These are phyloP conservation scores for Archocentrus centrarchus DNA, from an alignment of 2,113 vertebrate genomes.

Conservation along the genomic window DNA sequence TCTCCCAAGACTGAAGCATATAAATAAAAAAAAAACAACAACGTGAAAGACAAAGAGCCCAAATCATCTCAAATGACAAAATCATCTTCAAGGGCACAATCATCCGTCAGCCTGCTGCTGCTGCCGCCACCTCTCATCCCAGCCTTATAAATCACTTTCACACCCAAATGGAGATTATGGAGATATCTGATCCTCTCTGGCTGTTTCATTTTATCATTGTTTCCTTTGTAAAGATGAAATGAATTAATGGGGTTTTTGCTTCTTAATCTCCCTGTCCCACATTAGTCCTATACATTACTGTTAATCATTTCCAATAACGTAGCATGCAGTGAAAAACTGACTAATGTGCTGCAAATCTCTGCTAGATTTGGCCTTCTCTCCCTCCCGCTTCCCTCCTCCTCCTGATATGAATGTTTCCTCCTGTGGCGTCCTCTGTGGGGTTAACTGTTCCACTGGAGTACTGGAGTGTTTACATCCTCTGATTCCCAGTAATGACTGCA, in stretches of 20 bases:
- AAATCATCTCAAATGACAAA: conserved; percentile 7
- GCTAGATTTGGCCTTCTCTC: neutral
- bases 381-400: neutral
- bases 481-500: neutral
- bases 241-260: no score
- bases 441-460: neutral
- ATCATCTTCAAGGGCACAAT: neutral
- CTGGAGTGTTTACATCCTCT: neutral
- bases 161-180: neutral
- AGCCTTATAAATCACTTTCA: neutral
- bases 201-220: neutral
- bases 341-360: neutral
- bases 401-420: neutral
- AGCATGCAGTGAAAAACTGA: no score
- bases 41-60: neutral
- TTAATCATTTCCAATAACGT: neutral
- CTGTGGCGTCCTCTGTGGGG: neutral
- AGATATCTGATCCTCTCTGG: neutral
- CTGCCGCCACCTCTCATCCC: neutral
- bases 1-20: neutral
- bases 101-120: neutral
- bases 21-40: neutral
- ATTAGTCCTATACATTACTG: neutral
- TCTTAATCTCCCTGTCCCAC: neutral
- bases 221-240: neutral